These are phyloP conservation scores for Chaetodon auriga DNA, from an alignment of 2,113 vertebrate species.

Conservation along the genomic window DNA sequence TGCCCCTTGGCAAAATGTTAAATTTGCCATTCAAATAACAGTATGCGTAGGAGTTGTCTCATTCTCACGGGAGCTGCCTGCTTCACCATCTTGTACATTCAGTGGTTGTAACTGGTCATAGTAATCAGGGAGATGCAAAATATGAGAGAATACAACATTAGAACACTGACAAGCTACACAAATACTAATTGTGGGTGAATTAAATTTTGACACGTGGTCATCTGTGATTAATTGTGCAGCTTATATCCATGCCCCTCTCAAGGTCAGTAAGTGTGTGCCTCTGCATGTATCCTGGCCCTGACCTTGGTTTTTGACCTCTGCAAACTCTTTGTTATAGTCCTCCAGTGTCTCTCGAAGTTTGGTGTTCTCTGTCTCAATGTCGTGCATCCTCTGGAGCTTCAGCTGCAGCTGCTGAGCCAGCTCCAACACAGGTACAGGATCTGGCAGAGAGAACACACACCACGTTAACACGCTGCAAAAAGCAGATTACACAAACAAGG, in stretches of 20 bases:
- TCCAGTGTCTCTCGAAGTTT: conserved; percentile 98
- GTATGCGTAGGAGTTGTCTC: not conserved
- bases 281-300: conserved; percentile 50
- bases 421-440: conserved; percentile 95
- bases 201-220: not conserved
- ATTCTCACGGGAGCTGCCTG: not conserved
- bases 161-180: not conserved
- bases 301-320: conserved; percentile 99
- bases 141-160: not conserved
- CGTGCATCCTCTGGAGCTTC: conserved; percentile 98
- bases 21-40: not conserved
- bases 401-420: conserved; percentile 97
- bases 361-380: conserved; percentile 98
- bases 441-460: conserved; percentile 81
- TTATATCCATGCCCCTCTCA: conserved; percentile 25
- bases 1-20: not conserved
- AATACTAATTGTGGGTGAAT: not conserved
- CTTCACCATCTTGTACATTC: not conserved
- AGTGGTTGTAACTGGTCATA: not conserved
- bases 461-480: conserved; percentile 64
- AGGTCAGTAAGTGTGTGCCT: conserved; percentile 28
- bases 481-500: conserved; percentile 73
- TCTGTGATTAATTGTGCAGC: conserved; percentile 10
- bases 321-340: conserved; percentile 99
- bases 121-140: not conserved